Percentiles rank a stretch among this genome's conserved stretches.
Evolutionary conservation across 2,113 vertebrate species (phyloP).

Genomic region (Pardalotus punctatus): DNA sequence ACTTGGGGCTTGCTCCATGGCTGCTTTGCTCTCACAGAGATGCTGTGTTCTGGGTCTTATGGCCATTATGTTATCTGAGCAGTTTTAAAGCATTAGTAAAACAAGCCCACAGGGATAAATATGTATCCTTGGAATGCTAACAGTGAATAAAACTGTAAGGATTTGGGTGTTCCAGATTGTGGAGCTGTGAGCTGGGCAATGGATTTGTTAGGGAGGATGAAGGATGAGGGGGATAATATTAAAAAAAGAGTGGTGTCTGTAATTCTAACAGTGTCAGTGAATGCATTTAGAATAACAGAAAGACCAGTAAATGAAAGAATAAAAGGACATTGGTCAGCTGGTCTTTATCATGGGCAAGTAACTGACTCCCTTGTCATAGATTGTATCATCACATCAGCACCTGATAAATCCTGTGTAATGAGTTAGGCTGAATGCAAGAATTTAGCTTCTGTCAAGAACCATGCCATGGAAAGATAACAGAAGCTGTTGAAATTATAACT

Average conservation of each 20-base stretch:
- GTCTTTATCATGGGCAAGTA: slow-evolving; percentile 18
- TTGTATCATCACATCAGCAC: not conserved
- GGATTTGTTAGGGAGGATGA: not conserved
- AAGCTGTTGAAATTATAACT: not conserved
- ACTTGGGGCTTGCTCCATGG: not conserved
- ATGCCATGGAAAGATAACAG: not conserved
- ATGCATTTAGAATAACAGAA: not conserved
- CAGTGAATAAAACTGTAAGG: not conserved
- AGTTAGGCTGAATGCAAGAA: not conserved
- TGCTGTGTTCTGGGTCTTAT: not conserved
- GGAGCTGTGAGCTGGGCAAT: not conserved
- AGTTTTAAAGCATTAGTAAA: not conserved
- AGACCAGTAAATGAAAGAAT: not conserved
- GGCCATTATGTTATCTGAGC: not conserved
- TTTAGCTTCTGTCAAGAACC: slow-evolving; percentile 10
- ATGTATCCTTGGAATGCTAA: not conserved
- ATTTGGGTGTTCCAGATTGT: not conserved
- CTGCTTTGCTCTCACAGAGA: not conserved
- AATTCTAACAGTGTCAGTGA: not conserved
- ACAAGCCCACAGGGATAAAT: not conserved
- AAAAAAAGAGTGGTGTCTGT: not conserved
- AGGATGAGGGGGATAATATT: not conserved
- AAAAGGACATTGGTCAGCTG: not conserved
- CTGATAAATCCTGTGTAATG: slow-evolving; percentile 10
- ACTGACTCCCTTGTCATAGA: slow-evolving; percentile 6